Base-by-base conservation (phyloP, 2,888 invertebrate species). In the Temnothorax unifasciatus region DNA sequence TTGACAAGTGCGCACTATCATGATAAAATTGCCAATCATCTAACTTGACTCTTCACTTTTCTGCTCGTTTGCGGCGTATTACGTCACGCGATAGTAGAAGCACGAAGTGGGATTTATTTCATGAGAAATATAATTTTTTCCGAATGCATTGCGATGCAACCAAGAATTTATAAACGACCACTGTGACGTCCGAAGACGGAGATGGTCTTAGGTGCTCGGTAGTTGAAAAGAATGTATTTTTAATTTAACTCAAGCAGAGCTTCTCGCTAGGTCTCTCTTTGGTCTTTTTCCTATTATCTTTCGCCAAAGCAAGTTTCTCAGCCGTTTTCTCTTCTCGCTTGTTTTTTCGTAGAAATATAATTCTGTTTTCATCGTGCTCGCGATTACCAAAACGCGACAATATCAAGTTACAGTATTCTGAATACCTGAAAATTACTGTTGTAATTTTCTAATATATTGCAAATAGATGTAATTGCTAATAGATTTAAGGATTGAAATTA, bases 171-270 rank as follows among this genome's bases (percentile, higher is more conserved):
- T 59, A 71, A 79, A 59, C 34, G 54, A 38, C 44, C 29, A 21
- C 29, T 21, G 54, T 54, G 57, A 69, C 44, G 71, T 79, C 44
- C 44, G 66, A 66, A 44, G 66, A 47, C n/a, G 15, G 34, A 44
- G 74, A 5, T 38, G 61, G 13, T 75, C 25, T 82, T 82, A 63
- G 52, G 2, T 25, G 54, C 52, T 34, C 25, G 63, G 15, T 81
- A 59, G 75, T 63, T 63, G 38, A 64, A 63, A 76, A n/a, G 82
- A 83, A 84, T 84, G 84, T 85, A 84, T 84, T 85, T 87, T 88
- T 85, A 85, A 89, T 89, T 85, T 85, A 79, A 82, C 66, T 75
- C 74, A 1, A 75, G 63, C 54, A 64, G 34, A 82, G 81, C 76
- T 87, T 77, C 68, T 85, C 71, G 38, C 66, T 25, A 25, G 44